Percentiles rank a stretch among this genome's conserved stretches.
These are phyloP conservation scores for Acrocephalus scirpaceus DNA, from an alignment of 2,797 vertebrate genomes.

Conservation along the genomic window DNA sequence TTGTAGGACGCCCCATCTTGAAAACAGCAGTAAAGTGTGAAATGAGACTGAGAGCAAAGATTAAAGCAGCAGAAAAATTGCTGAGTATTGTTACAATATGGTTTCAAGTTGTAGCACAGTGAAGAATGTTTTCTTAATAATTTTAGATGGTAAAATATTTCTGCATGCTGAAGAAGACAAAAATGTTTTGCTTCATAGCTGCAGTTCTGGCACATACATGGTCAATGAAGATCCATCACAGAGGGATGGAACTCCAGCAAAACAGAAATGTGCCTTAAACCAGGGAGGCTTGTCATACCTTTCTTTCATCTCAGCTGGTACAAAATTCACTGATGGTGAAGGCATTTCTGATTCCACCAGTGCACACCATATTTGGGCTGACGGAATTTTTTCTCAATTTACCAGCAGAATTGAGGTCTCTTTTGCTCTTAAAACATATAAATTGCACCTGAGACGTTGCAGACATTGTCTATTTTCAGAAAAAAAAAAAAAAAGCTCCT, in stretches of 20 bases:
- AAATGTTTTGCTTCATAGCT: background rate
- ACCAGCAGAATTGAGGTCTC: background rate
- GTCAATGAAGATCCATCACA: accelerated
- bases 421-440: background rate
- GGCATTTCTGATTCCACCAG: background rate
- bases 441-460: background rate
- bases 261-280: background rate
- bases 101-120: background rate
- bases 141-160: background rate
- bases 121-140: background rate
- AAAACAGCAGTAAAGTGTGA: background rate
- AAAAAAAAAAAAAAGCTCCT: background rate
- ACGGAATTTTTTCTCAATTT: background rate
- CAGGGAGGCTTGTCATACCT: background rate
- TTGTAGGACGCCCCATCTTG: background rate
- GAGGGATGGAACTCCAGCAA: background rate
- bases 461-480: background rate
- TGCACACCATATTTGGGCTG: background rate
- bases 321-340: background rate
- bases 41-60: background rate
- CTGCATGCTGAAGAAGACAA: background rate
- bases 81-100: background rate
- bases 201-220: background rate
- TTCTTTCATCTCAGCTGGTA: background rate
- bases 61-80: background rate